These are phyloP conservation scores for Cebidichthys violaceus DNA, from an alignment of 2,113 vertebrate genomes.

Conservation along the genomic window DNA sequence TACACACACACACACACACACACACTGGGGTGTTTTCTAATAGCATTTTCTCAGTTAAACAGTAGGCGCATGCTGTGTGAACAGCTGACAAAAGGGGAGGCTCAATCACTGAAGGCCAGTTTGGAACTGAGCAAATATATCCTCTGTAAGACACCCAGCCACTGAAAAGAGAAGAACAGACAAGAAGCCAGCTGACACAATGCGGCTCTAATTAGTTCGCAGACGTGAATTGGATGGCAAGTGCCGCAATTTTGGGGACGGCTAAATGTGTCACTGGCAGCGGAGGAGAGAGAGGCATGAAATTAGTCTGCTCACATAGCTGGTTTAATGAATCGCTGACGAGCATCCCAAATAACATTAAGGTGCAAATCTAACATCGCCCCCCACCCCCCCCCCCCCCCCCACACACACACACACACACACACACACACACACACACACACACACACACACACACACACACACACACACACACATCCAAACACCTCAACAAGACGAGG, in stretches of 20 bases:
- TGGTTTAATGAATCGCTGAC: conserved; percentile 45
- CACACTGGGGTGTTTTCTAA: background rate
- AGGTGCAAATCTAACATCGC: conserved; percentile 1
- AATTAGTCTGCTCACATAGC: conserved; percentile 48
- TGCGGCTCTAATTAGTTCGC: conserved; percentile 66
- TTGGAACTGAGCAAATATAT: conserved; percentile 44
- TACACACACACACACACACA: background rate
- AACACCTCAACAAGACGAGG: background rate
- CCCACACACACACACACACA: too few relatives aligned
- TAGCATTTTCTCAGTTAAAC: conserved; percentile 29
- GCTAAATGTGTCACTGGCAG: conserved; percentile 63
- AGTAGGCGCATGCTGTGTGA: background rate
- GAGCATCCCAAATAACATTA: conserved; percentile 25
- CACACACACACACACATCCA: background rate
- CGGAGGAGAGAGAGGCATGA: conserved; percentile 42
- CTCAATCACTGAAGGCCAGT: conserved; percentile 39
- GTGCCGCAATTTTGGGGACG: conserved; percentile 45
- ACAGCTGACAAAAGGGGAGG: conserved; percentile 35
- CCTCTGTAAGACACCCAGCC: conserved; percentile 24
- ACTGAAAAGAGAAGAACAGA: background rate
- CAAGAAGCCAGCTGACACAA: conserved; percentile 50
- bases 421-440: too few relatives aligned
- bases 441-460: too few relatives aligned
- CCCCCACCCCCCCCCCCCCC: too few relatives aligned
- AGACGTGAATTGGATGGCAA: conserved; percentile 59